Evolutionary conservation across 2,113 vertebrate species (phyloP).

Genomic region (Hemicordylus capensis): DNA sequence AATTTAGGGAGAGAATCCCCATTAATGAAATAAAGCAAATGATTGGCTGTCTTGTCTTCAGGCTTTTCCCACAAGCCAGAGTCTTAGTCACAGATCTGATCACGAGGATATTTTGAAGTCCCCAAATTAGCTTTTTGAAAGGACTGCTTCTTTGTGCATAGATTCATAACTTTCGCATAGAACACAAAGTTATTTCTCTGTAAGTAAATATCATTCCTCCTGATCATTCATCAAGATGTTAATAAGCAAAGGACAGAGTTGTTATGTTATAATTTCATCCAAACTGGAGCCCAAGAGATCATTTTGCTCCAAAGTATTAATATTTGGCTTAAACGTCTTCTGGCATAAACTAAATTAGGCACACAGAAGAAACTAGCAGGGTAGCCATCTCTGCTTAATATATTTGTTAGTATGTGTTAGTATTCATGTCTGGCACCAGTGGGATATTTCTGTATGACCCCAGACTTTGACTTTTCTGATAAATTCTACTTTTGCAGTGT

Average conservation of each 20-base stretch:
- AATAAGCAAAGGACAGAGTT: background rate
- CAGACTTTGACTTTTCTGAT: slow-evolving; percentile 8
- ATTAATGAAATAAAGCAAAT: background rate
- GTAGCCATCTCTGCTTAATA: slow-evolving; percentile 45
- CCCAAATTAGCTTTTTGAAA: background rate
- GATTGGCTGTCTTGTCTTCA: background rate
- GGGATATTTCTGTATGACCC: slow-evolving; percentile 36
- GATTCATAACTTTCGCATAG: background rate
- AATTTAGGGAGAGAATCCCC: no score
- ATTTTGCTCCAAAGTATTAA: slow-evolving; percentile 32
- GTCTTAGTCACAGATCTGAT: background rate
- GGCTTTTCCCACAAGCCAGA: background rate
- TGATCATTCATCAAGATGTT: background rate
- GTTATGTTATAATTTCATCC: slow-evolving; percentile 20
- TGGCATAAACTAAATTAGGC: slow-evolving; percentile 62
- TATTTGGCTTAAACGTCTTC: slow-evolving; percentile 48
- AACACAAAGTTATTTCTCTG: background rate
- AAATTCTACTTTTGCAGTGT: background rate
- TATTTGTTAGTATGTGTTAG: slow-evolving; percentile 48
- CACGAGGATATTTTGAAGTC: background rate
- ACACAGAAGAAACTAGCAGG: slow-evolving; percentile 43
- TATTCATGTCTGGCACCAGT: slow-evolving; percentile 44
- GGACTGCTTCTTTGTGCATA: background rate
- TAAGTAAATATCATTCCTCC: slow-evolving; percentile 8
- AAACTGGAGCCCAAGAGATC: slow-evolving; percentile 54